phyloP scores from a whole-genome alignment of 2,113 vertebrate species.

The Tachysurus fulvidraco region DNA sequence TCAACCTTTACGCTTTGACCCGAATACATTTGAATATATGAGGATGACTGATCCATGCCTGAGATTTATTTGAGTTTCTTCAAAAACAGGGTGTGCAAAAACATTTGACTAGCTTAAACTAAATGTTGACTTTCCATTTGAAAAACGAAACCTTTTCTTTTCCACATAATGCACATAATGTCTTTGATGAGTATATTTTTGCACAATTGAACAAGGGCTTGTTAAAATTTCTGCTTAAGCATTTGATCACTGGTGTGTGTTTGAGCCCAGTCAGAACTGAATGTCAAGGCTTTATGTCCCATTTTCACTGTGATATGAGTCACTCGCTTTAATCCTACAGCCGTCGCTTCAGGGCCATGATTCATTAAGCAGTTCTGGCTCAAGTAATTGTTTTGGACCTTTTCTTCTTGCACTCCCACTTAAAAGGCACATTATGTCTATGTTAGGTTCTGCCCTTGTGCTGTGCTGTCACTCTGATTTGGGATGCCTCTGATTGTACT shows the following conservation, averaged over 20 bases:
- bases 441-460: constrained; percentile 29
- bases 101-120: not conserved
- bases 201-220: constrained; percentile 9
- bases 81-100: not conserved
- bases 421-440: constrained; percentile 28
- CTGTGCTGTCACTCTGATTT: constrained; percentile 41
- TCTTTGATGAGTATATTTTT: not conserved
- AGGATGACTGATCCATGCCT: no score
- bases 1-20: no score
- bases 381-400: constrained; percentile 42
- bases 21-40: no score
- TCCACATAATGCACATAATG: constrained; percentile 31
- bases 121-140: not conserved
- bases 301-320: constrained; percentile 22
- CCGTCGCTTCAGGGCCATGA: constrained; percentile 26
- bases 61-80: no score
- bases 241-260: constrained; percentile 46
- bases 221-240: constrained; percentile 50
- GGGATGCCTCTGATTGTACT: constrained; percentile 12
- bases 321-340: constrained; percentile 43
- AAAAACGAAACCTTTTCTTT: constrained; percentile 7
- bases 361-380: constrained; percentile 42
- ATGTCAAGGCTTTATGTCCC: constrained; percentile 31
- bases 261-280: constrained; percentile 32
- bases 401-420: constrained; percentile 34